These are phyloP conservation scores for Acheta domesticus DNA, from an alignment of 2,888 invertebrate species.

Conservation along the genomic window DNA sequence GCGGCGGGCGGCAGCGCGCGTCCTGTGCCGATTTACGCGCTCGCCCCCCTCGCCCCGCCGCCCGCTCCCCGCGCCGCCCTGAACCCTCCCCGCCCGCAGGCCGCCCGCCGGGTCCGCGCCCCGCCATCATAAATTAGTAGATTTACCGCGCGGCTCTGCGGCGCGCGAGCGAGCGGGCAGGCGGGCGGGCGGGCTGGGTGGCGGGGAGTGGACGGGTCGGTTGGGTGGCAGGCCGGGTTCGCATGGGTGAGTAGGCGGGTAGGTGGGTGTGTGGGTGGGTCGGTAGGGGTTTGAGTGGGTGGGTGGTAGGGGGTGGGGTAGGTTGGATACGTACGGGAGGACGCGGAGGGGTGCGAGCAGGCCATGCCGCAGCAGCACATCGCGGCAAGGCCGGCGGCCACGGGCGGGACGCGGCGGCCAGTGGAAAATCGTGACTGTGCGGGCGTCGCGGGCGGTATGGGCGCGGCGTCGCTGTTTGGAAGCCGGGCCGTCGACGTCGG, in stretches of 20 bases:
- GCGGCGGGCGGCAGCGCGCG: background rate
- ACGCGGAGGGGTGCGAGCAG: no score
- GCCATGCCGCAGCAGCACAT: no score
- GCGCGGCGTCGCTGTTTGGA: background rate
- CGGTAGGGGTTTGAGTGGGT: no score
- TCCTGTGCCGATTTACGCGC: background rate
- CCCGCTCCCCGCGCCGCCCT: background rate
- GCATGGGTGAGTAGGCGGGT: no score
- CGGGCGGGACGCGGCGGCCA: no score
- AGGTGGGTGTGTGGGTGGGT: no score
- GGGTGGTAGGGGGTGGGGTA: no score
- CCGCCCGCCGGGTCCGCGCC: background rate
- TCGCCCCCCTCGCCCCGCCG: background rate
- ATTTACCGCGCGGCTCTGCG: background rate
- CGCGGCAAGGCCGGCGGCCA: no score
- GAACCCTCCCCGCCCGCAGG: background rate
- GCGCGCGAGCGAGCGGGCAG: background rate
- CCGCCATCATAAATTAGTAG: slow-evolving; percentile 1
- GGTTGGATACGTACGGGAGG: no score
- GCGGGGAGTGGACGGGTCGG: background rate
- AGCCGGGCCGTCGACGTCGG: background rate
- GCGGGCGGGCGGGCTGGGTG: background rate
- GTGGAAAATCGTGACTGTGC: no score
- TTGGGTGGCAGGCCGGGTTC: no score
- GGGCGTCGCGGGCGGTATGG: background rate